A percentile compares a stretch with the other conserved stretches of the same genome.
These are phyloP conservation scores for Hippolais icterina DNA, from an alignment of 2,113 vertebrate genomes.

Conservation along the genomic window DNA sequence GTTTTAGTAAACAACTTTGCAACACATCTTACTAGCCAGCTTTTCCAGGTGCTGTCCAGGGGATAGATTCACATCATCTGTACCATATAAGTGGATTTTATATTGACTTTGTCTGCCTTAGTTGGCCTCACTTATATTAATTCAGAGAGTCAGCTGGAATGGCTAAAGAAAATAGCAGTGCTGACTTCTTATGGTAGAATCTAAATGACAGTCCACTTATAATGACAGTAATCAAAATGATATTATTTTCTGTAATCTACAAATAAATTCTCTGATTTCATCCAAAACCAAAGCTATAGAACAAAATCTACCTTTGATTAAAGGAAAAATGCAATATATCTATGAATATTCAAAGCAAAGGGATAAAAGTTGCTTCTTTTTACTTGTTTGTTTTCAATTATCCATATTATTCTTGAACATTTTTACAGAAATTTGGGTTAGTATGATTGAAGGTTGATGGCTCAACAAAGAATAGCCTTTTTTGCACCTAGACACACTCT, in stretches of 20 bases:
- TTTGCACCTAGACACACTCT: background rate
- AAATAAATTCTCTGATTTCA: background rate
- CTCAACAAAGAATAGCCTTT: background rate
- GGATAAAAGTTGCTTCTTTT: background rate
- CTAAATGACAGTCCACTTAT: background rate
- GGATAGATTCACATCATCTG: background rate
- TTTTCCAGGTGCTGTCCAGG: background rate
- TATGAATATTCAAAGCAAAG: background rate
- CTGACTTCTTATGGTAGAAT: background rate
- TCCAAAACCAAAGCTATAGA: background rate
- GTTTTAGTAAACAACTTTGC: background rate
- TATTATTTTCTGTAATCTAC: background rate
- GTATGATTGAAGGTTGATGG: background rate
- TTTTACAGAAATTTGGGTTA: background rate
- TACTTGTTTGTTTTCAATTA: background rate
- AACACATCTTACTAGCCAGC: background rate
- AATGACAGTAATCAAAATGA: background rate
- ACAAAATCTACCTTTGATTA: background rate
- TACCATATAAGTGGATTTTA: background rate
- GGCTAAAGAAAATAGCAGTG: background rate
- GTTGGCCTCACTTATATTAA: background rate
- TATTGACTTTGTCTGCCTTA: background rate
- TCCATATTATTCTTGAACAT: background rate
- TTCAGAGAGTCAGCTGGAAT: accelerated
- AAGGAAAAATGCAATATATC: background rate